phyloP scores from a whole-genome alignment of 2,888 invertebrate species.

The Melieria picta region DNA sequence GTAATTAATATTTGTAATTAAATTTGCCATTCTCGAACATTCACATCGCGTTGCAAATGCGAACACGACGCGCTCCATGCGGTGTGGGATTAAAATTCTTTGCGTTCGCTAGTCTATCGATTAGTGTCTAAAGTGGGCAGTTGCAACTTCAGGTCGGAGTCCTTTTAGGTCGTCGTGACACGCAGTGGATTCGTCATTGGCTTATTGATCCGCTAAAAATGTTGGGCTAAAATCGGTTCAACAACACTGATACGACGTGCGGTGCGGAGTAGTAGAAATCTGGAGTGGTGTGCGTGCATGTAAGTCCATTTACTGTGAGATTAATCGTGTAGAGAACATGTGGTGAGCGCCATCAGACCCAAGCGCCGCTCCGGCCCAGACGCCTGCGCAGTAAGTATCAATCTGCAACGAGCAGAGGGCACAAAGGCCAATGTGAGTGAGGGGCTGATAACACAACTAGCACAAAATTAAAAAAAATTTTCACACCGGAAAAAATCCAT shows the following conservation, averaged over 20 bases:
- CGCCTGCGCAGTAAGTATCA: slow-evolving; percentile 27
- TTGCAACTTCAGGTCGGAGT: slow-evolving; percentile 42
- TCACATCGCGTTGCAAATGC: too few relatives aligned
- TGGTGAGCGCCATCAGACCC: slow-evolving; percentile 19
- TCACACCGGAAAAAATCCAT: too few relatives aligned
- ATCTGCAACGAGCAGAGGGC: slow-evolving; percentile 30
- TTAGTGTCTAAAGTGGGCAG: slow-evolving; percentile 42
- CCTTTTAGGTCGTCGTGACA: too few relatives aligned
- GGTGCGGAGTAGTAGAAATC: slow-evolving; percentile 12
- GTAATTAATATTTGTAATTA: too few relatives aligned
- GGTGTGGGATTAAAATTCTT: too few relatives aligned
- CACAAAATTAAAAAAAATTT: too few relatives aligned
- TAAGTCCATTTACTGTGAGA: not conserved
- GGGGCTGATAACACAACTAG: not conserved
- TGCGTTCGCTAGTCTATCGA: slow-evolving; percentile 11
- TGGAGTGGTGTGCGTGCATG: not conserved
- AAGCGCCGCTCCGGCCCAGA: slow-evolving; percentile 18
- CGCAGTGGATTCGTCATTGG: too few relatives aligned
- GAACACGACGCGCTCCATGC: too few relatives aligned
- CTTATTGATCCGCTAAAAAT: not conserved
- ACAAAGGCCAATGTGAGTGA: not conserved
- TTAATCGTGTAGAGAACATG: not conserved
- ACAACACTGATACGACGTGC: not conserved
- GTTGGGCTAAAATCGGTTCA: not conserved
- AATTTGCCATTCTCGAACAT: too few relatives aligned